Percentiles rank a stretch among this genome's conserved stretches.
Conservation (phyloP, 64 coral and sea anemone species). For the Porites lutea region DNA sequence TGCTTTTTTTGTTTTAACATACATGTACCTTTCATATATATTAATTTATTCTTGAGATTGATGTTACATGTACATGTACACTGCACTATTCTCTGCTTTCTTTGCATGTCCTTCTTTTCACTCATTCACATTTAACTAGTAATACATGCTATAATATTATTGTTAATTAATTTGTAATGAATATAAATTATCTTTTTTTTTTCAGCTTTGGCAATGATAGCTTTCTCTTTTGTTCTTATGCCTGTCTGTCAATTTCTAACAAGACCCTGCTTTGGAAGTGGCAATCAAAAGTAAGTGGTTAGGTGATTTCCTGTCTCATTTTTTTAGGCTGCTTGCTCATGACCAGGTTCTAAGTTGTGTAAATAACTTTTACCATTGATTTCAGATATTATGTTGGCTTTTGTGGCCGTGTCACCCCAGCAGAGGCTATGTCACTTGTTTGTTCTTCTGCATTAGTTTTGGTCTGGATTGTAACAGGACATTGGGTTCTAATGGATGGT, state of each 20-base stretch:
- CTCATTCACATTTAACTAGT: too few species aligned
- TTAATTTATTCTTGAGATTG: too few species aligned
- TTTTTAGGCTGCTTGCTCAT: background rate
- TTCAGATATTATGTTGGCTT: conserved; percentile 79
- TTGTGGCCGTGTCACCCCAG: conserved; percentile 92
- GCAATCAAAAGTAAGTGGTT: conserved; percentile 66
- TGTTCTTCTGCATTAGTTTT: conserved; percentile 86
- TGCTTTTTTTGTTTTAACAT: too few species aligned
- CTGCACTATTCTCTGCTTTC: too few species aligned
- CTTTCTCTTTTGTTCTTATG: conserved; percentile 95
- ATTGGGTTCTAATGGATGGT: conserved; percentile 99
- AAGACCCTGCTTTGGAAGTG: conserved; percentile 71
- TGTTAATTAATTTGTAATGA: background rate
- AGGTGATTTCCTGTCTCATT: too few species aligned
- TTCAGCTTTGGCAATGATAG: conserved; percentile 94
- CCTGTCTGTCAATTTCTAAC: conserved; percentile 89
- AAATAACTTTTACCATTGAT: background rate
- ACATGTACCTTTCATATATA: too few species aligned
- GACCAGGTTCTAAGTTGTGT: background rate
- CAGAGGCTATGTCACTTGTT: conserved; percentile 86
- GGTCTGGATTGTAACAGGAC: conserved; percentile 93
- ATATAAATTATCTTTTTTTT: background rate
- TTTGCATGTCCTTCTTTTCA: too few species aligned
- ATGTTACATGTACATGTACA: too few species aligned
- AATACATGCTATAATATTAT: too few species aligned